Evolutionary conservation across 2,113 vertebrate genomes (phyloP), one percentile per base, ranked within the genome.

Genomic region (Heterocephalus glaber): DNA sequence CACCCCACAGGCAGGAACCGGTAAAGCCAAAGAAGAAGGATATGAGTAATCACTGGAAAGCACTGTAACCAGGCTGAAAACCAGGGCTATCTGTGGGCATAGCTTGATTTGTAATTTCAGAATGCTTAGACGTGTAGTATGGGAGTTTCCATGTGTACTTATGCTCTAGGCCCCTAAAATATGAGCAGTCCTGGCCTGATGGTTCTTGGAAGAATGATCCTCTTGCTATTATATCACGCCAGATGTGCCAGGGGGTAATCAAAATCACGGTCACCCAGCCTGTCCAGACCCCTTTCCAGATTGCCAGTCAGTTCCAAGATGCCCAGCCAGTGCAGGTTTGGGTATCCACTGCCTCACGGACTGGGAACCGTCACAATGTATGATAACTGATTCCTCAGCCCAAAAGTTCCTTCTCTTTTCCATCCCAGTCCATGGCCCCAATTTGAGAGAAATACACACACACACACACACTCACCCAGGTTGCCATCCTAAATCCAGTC

Each of bases 21-120:
- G 5, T 47, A 14, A 26, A 12, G 4, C 11, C 33, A 1, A 14
- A 0, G n/a, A 20, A 12, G 2, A 2, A 54, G 8, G 11, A 0
- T 17, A 35, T 8, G 56, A 35, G 33, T 10, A 38, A 26, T 38
- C 58, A 10, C n/a, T 83, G 41, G 26, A 33, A 30, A 28, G 4
- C 20, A 3, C 38, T 2, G 77, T 22, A 41, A 38, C 60, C n/a
- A 0, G 1, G 35, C 0, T 7, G n/a, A 85, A 28, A 44, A 60
- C 17, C 20, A 83, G 65, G 13, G 13, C 28, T 1, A 76, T 19
- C 79, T 22, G 17, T 38, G n/a, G 38, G 47, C 2, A 12, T 20
- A 28, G 70, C 63, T n/a, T 38, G 54, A 79, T 35, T 63, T 33
- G 2, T 17, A 63, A 83, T 16, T 79, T 76, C 44, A 22, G 41